These are phyloP conservation scores for Lepus oiostolus DNA, from an alignment of 2,797 vertebrate genomes.

Conservation along the genomic window DNA sequence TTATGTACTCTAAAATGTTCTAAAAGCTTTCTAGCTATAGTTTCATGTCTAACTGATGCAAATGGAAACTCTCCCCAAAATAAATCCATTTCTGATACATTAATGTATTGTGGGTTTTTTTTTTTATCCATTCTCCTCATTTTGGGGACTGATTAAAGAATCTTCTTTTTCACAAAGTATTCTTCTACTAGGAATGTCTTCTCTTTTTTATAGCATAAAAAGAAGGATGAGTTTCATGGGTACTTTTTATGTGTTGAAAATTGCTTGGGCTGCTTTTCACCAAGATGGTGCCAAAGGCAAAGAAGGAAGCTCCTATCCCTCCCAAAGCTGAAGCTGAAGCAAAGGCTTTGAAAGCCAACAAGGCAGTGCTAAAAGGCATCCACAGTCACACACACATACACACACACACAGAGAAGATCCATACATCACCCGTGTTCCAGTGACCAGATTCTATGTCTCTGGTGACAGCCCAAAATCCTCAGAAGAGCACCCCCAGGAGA, in stretches of 20 bases:
- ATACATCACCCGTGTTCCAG: no score
- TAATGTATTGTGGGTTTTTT: not conserved
- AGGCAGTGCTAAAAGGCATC: no score
- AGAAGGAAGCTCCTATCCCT: no score
- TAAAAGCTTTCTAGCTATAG: slow-evolving; percentile 49
- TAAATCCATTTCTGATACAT: slow-evolving; percentile 52
- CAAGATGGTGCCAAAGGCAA: no score
- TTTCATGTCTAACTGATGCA: slow-evolving; percentile 48
- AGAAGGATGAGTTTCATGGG: not conserved
- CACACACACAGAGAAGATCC: no score
- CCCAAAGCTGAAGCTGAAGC: no score
- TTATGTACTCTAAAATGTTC: slow-evolving; percentile 1
- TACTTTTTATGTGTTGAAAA: not conserved
- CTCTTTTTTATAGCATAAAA: not conserved
- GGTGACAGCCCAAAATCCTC: no score
- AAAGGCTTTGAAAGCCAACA: no score
- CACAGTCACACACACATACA: no score
- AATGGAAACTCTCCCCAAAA: slow-evolving; percentile 37
- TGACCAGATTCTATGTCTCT: no score
- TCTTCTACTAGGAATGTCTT: slow-evolving; percentile 26
- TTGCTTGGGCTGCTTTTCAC: not conserved
- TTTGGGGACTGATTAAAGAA: slow-evolving; percentile 25
- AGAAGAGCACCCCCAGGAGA: no score
- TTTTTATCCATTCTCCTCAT: slow-evolving; percentile 21
- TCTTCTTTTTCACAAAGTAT: slow-evolving; percentile 35